Percentiles rank a stretch among this genome's conserved stretches.
Evolutionary conservation across 2,797 vertebrate species (phyloP).

Genomic region (Phrynocephalus vlangalii): DNA sequence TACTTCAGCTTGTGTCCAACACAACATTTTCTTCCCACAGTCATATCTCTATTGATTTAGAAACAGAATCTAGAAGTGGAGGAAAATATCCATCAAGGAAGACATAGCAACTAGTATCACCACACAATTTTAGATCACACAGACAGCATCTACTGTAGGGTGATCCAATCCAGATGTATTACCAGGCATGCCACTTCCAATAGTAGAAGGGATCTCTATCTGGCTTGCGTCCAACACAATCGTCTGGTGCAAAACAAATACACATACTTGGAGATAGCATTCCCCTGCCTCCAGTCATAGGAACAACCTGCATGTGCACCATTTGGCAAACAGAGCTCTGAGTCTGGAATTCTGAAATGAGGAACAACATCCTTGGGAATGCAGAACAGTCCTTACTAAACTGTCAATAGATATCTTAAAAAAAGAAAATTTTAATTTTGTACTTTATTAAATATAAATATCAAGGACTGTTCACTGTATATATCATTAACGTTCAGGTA

Average conservation of each 20-base stretch:
- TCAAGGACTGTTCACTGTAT: background rate
- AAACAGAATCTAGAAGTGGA: background rate
- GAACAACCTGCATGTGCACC: background rate
- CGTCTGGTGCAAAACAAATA: background rate
- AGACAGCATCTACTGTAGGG: background rate
- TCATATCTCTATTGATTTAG: background rate
- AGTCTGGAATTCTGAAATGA: background rate
- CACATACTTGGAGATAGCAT: background rate
- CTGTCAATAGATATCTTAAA: background rate
- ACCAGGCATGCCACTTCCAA: background rate
- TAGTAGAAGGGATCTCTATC: background rate
- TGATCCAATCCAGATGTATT: too few species aligned
- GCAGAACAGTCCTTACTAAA: background rate
- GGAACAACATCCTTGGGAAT: background rate
- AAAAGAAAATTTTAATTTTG: background rate
- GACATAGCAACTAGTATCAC: background rate
- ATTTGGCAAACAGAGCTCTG: background rate
- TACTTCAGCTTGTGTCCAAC: background rate
- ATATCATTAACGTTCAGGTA: background rate
- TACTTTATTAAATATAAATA: background rate
- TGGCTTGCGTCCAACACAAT: background rate
- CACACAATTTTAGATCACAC: background rate
- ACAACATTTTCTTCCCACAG: background rate
- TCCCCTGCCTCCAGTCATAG: too few species aligned
- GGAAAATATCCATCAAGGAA: constrained; percentile 6